Conservation (phyloP, 1,140 invertebrate genomes). For the Drosophila repleta region DNA sequence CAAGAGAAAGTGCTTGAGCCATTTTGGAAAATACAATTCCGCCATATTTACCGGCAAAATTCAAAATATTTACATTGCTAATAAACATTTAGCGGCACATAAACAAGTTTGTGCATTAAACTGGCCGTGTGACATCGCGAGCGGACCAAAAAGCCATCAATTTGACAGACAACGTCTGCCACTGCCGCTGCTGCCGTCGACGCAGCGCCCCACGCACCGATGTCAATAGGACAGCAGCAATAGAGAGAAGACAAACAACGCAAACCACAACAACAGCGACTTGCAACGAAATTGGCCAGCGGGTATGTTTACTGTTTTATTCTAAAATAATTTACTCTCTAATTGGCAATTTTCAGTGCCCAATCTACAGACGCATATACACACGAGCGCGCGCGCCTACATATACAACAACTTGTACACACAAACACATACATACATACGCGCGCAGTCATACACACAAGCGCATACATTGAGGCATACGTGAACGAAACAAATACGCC, state of each 20-base stretch:
- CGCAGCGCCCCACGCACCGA: constrained; percentile 61
- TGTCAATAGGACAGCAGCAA: constrained; percentile 60
- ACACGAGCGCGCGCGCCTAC: constrained; percentile 49
- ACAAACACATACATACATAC: not conserved
- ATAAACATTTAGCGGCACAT: constrained; percentile 43
- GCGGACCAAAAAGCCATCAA: constrained; percentile 38
- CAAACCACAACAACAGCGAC: constrained; percentile 35
- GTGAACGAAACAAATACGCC: constrained; percentile 25
- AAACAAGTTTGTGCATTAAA: constrained; percentile 44
- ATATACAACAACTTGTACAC: constrained; percentile 37
- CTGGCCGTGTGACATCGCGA: constrained; percentile 35
- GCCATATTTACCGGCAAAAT: constrained; percentile 83
- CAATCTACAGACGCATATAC: constrained; percentile 43
- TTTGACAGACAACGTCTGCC: constrained; percentile 62
- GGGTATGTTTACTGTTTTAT: constrained; percentile 39
- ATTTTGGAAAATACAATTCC: constrained; percentile 83
- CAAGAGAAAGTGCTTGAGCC: constrained; percentile 78
- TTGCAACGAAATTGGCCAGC: constrained; percentile 41
- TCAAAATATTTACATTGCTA: constrained; percentile 82
- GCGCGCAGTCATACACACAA: constrained; percentile 25
- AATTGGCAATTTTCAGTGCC: constrained; percentile 57
- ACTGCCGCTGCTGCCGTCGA: constrained; percentile 55
- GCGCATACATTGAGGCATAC: constrained; percentile 25
- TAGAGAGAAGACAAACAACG: constrained; percentile 49
- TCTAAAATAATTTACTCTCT: constrained; percentile 47